Percentiles rank a stretch among this genome's conserved stretches.
Conservation (phyloP, 2,113 vertebrate genomes). For the Excalfactoria chinensis region DNA sequence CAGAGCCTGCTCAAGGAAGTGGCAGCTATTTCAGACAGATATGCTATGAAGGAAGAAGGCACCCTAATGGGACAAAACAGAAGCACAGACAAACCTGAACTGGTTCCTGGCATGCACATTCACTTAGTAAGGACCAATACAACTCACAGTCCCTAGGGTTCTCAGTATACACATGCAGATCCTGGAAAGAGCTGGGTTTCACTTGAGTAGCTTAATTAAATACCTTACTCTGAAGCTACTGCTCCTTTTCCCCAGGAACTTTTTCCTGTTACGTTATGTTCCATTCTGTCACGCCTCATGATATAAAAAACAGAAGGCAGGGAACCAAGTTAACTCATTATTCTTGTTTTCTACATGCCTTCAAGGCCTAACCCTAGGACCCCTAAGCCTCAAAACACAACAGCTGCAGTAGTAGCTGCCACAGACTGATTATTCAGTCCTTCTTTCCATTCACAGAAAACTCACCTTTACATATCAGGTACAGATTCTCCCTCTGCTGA, state of each 20-base stretch:
- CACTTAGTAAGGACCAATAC: neutral
- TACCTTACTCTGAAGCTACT: neutral
- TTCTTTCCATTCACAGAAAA: neutral
- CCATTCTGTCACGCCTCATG: neutral
- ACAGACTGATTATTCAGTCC: neutral
- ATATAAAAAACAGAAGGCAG: neutral
- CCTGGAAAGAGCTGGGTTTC: neutral
- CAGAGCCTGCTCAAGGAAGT: neutral
- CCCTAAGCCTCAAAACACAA: neutral
- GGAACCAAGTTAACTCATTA: neutral
- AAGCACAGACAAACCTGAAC: neutral
- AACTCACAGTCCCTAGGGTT: neutral
- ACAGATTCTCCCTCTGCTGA: fast-evolving
- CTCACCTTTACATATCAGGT: neutral
- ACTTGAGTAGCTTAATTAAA: neutral
- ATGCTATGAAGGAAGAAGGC: too few relatives aligned
- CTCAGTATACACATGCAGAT: neutral
- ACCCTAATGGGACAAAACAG: fast-evolving
- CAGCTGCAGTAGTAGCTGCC: neutral
- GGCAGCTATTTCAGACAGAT: neutral
- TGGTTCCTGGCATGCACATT: neutral
- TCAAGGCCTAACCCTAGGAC: neutral
- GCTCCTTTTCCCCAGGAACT: neutral
- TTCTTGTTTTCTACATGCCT: neutral
- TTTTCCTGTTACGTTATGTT: neutral